A percentile compares a stretch with the other conserved stretches of the same genome.
These are phyloP conservation scores for Poecilia velifera DNA, from an alignment of 2,797 vertebrate species.

Conservation along the genomic window DNA sequence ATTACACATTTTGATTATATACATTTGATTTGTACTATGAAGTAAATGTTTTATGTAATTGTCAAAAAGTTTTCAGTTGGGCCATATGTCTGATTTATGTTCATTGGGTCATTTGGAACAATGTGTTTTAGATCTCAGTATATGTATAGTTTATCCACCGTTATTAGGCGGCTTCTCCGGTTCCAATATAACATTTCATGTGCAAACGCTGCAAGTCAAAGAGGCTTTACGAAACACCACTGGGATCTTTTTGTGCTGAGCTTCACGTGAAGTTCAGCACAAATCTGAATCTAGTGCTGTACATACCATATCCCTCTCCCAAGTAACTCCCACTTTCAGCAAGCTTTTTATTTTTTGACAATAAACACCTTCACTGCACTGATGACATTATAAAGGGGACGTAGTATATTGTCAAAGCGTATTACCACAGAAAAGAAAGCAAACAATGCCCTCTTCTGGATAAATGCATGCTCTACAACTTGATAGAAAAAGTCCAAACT, in stretches of 20 bases:
- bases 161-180: background rate
- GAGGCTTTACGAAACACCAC: slow-evolving; percentile 36
- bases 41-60: background rate
- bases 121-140: background rate
- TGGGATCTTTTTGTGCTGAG: slow-evolving; percentile 47
- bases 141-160: background rate
- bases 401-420: background rate
- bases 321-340: slow-evolving; percentile 48
- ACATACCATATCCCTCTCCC: slow-evolving; percentile 43
- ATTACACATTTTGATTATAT: background rate
- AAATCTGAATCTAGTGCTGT: slow-evolving; percentile 16
- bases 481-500: background rate
- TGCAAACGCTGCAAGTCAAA: slow-evolving; percentile 10
- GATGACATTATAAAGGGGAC: slow-evolving; percentile 24
- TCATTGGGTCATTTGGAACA: background rate
- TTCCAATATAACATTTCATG: slow-evolving; percentile 7
- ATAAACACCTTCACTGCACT: slow-evolving; percentile 21
- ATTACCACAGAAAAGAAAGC: background rate
- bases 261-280: slow-evolving; percentile 21
- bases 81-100: background rate
- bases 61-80: background rate
- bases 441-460: slow-evolving; percentile 63
- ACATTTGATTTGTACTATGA: background rate
- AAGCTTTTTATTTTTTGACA: slow-evolving; percentile 25
- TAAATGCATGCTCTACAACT: background rate